Percentiles rank a stretch among this genome's conserved stretches.
These are phyloP conservation scores for Paedocypris micromegethes DNA, from an alignment of 2,797 vertebrate species.

Conservation along the genomic window DNA sequence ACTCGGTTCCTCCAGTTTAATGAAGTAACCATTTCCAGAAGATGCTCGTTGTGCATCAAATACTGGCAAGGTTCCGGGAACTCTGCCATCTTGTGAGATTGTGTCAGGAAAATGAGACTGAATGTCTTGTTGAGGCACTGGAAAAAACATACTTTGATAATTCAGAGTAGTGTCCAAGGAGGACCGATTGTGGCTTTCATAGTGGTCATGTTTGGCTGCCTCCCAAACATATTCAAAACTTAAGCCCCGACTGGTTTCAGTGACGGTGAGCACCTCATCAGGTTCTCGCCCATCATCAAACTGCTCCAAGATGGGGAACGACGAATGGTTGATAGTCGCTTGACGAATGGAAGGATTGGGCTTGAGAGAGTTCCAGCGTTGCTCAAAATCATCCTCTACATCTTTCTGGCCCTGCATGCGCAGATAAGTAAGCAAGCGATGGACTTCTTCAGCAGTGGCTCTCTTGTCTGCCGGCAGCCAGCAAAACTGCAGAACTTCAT, in stretches of 20 bases:
- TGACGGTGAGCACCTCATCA: constrained; percentile 95
- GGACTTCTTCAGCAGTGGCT: constrained; percentile 90
- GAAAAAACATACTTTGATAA: constrained; percentile 93
- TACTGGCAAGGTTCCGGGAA: constrained; percentile 85
- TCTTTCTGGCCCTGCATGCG: constrained; percentile 95
- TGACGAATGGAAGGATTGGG: constrained; percentile 78
- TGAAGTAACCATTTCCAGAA: constrained; percentile 87
- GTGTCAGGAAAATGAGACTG: constrained; percentile 78
- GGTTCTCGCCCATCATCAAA: constrained; percentile 87
- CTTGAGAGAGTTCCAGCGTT: constrained; percentile 93
- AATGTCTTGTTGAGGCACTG: constrained; percentile 81
- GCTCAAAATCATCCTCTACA: constrained; percentile 87
- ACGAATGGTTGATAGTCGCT: constrained; percentile 73
- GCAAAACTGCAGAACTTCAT: constrained; percentile 94
- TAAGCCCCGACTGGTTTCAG: constrained; percentile 93
- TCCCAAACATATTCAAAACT: constrained; percentile 99
- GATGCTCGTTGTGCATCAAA: constrained; percentile 87
- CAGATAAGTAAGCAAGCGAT: constrained; percentile 89
- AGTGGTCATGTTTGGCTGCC: constrained; percentile 91
- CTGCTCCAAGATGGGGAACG: constrained; percentile 91
- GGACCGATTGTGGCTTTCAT: constrained; percentile 68
- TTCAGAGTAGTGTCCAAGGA: constrained; percentile 79
- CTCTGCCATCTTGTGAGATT: constrained; percentile 59
- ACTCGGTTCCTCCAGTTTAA: constrained; percentile 88
- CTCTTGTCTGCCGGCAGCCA: constrained; percentile 90